Percentiles rank a stretch among this genome's conserved stretches.
These are phyloP conservation scores for Adelphocoris suturalis DNA, from an alignment of 2,888 invertebrate species.

Conservation along the genomic window DNA sequence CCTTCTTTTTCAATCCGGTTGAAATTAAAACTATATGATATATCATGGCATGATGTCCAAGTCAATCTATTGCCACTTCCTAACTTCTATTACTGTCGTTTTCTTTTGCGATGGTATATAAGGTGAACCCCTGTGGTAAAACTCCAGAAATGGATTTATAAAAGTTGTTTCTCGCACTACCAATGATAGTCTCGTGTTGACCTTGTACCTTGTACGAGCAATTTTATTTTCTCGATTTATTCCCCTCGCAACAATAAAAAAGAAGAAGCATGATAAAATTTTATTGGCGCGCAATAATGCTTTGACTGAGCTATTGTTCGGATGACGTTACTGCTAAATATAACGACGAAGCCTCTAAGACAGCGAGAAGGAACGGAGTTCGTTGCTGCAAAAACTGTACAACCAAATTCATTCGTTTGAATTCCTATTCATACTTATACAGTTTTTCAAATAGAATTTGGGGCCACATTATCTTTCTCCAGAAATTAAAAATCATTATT, in stretches of 20 bases:
- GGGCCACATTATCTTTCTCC: too few species aligned
- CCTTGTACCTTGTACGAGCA: slow-evolving; percentile 14
- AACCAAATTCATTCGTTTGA: background rate
- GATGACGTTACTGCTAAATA: slow-evolving; percentile 25
- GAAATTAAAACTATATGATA: too few species aligned
- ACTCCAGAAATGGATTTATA: background rate
- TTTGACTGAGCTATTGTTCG: background rate
- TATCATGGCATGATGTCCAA: too few species aligned
- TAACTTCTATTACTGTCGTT: too few species aligned
- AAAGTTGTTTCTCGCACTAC: background rate
- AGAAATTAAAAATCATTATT: too few species aligned
- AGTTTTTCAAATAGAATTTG: too few species aligned
- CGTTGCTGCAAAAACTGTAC: background rate
- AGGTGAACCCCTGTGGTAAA: background rate
- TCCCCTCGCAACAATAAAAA: background rate
- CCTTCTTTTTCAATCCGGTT: too few species aligned
- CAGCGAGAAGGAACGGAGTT: background rate
- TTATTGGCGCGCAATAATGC: background rate
- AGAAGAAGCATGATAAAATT: slow-evolving; percentile 1
- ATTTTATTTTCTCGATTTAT: slow-evolving; percentile 1
- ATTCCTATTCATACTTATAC: too few species aligned
- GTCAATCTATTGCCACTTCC: too few species aligned
- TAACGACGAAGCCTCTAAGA: background rate
- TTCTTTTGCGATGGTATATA: too few species aligned
- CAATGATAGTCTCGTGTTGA: background rate